Percentiles rank a stretch among this genome's conserved stretches.
phyloP scores from a whole-genome alignment of 2,888 invertebrate genomes.

The Geotrupes spiniger region DNA sequence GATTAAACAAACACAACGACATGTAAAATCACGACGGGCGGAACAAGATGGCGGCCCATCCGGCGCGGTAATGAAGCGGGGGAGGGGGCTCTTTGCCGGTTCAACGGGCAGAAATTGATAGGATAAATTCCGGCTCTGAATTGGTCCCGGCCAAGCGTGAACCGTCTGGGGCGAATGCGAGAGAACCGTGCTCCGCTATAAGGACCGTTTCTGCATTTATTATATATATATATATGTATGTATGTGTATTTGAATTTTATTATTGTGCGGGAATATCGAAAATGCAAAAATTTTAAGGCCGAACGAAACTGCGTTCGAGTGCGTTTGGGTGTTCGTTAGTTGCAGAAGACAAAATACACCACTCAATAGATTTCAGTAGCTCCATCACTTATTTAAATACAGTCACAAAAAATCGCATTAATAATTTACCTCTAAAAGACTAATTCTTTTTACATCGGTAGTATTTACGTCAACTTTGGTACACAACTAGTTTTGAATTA shows the following conservation, averaged over 20 bases:
- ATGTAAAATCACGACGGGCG: slow-evolving; percentile 47
- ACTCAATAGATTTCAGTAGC: too few species aligned
- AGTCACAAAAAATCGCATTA: too few species aligned
- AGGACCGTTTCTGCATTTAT: slow-evolving; percentile 6
- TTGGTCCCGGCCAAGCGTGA: slow-evolving; percentile 59
- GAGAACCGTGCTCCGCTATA: not conserved
- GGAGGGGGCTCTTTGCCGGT: slow-evolving; percentile 56
- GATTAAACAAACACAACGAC: slow-evolving; percentile 49
- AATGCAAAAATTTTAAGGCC: too few species aligned
- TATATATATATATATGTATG: not conserved
- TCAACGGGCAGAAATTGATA: slow-evolving; percentile 63
- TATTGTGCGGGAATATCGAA: too few species aligned
- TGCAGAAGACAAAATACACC: too few species aligned
- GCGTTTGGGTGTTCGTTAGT: too few species aligned
- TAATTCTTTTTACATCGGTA: too few species aligned
- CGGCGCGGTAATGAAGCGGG: slow-evolving; percentile 39
- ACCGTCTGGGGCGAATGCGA: slow-evolving; percentile 44
- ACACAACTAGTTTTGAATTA: too few species aligned
- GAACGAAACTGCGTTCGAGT: too few species aligned
- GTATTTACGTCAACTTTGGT: too few species aligned
- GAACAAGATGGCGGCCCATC: slow-evolving; percentile 48
- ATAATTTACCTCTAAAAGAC: too few species aligned
- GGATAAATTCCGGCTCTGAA: slow-evolving; percentile 63
- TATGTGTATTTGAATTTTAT: slow-evolving; percentile 1
- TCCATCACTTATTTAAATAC: too few species aligned